Evolutionary conservation across 2,113 vertebrate species (phyloP).

Genomic region (Pedionomus torquatus): DNA sequence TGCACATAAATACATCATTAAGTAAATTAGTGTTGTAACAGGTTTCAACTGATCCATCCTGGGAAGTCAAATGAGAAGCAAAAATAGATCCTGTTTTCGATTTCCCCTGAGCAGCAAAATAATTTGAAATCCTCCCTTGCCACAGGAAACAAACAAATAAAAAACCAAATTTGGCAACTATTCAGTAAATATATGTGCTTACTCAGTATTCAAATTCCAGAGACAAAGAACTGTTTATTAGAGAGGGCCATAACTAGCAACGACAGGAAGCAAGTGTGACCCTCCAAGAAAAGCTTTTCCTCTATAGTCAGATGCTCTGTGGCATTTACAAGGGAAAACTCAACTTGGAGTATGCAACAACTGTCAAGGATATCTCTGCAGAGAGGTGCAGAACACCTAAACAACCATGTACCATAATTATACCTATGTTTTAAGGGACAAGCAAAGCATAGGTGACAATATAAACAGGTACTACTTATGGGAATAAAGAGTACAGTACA

Average conservation of each 20-base stretch:
- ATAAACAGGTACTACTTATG: neutral
- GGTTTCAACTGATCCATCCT: conserved; percentile 18
- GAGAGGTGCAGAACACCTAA: conserved; percentile 33
- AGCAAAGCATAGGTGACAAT: neutral
- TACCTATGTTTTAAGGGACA: neutral
- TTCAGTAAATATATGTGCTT: neutral
- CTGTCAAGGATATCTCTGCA: neutral
- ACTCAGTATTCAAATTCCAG: conserved; percentile 36
- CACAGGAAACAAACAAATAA: conserved; percentile 10
- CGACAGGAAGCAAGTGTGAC: neutral
- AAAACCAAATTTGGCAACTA: neutral
- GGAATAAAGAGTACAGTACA: neutral
- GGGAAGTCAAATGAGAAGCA: conserved; percentile 31
- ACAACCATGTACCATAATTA: neutral
- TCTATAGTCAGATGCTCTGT: neutral
- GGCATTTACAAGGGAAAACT: conserved; percentile 30
- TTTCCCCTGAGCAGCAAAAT: conserved; percentile 15
- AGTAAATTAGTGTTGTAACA: conserved; percentile 42
- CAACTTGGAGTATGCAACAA: neutral
- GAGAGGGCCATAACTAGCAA: neutral
- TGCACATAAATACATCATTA: conserved; percentile 5
- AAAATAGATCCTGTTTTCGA: conserved; percentile 37
- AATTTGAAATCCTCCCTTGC: conserved; percentile 38
- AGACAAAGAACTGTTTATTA: neutral
- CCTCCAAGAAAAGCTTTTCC: neutral